These are phyloP conservation scores for Diorhabda sublineata DNA, from an alignment of 1,140 invertebrate species.

Conservation along the genomic window DNA sequence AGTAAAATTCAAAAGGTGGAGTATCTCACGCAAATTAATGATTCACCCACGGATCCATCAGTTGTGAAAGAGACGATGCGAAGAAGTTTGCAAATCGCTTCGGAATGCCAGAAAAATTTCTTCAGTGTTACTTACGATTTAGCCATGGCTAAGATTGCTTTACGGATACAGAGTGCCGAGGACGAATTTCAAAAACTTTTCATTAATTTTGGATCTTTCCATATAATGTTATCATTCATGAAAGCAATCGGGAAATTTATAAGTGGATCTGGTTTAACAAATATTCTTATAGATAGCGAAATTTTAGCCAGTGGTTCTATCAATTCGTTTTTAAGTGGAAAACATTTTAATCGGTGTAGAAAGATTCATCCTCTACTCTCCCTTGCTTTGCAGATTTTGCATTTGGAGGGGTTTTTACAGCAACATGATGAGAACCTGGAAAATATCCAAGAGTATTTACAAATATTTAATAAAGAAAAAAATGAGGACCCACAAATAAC, in stretches of 20 bases:
- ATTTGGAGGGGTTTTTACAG: constrained; percentile 16
- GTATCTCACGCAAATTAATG: constrained; percentile 32
- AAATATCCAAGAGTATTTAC: constrained; percentile 11
- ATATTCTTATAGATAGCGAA: constrained; percentile 14
- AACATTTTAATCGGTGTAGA: constrained; percentile 30
- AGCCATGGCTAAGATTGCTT: constrained; percentile 43
- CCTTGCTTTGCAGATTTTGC: constrained; percentile 12
- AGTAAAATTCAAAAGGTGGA: constrained; percentile 11
- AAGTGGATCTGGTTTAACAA: constrained; percentile 37
- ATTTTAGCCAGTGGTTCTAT: constrained; percentile 18
- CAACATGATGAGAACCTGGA: constrained; percentile 6
- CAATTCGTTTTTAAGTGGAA: constrained; percentile 6
- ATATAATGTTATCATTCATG: constrained; percentile 18
- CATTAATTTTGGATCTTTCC: constrained; percentile 25
- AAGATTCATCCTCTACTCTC: constrained; percentile 22
- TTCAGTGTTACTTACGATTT: constrained; percentile 44
- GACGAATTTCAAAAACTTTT: constrained; percentile 29
- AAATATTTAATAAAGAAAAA: too few relatives aligned
- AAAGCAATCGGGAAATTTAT: constrained; percentile 41
- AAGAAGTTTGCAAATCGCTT: constrained; percentile 18
- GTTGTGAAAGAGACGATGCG: constrained; percentile 30
- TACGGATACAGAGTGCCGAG: constrained; percentile 39
- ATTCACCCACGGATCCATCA: constrained; percentile 19
- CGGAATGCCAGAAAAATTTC: constrained; percentile 20
- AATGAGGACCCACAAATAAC: too few relatives aligned